Evolutionary conservation across 2,797 vertebrate genomes (phyloP).

Genomic region (Labroides dimidiatus): DNA sequence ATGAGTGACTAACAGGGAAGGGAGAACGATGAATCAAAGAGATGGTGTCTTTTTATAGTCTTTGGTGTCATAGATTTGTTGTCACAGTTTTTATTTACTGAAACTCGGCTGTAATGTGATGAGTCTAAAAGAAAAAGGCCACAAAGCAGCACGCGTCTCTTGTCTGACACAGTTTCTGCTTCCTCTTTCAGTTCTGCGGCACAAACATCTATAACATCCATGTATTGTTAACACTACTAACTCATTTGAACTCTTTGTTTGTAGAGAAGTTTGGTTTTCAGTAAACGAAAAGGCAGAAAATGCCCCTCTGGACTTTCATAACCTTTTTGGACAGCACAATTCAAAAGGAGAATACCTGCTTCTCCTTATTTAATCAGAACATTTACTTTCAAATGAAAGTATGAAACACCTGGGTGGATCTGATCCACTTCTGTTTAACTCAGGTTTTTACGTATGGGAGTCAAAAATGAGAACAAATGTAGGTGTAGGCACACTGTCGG

Average conservation of each 20-base stretch:
- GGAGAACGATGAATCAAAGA: neutral
- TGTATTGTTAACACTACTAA: neutral
- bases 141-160: no score
- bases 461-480: neutral
- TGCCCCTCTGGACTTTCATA: neutral
- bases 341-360: neutral
- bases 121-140: no score
- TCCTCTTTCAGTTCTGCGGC: no score
- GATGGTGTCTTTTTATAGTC: neutral
- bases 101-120: no score
- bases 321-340: neutral
- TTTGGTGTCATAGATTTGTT: neutral
- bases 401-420: conserved; percentile 20
- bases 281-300: neutral
- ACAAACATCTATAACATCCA: no score
- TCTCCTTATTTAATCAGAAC: neutral
- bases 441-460: neutral
- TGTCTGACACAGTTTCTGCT: no score
- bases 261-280: neutral
- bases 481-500: neutral
- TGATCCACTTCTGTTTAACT: conserved; percentile 1
- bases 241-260: conserved; percentile 2
- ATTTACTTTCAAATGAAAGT: neutral
- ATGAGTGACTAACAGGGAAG: rapidly evolving
- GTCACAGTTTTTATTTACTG: neutral